Percentiles rank a stretch among this genome's conserved stretches.
Evolutionary conservation across 2,797 vertebrate genomes (phyloP).

Genomic region (Argyrosomus regius): DNA sequence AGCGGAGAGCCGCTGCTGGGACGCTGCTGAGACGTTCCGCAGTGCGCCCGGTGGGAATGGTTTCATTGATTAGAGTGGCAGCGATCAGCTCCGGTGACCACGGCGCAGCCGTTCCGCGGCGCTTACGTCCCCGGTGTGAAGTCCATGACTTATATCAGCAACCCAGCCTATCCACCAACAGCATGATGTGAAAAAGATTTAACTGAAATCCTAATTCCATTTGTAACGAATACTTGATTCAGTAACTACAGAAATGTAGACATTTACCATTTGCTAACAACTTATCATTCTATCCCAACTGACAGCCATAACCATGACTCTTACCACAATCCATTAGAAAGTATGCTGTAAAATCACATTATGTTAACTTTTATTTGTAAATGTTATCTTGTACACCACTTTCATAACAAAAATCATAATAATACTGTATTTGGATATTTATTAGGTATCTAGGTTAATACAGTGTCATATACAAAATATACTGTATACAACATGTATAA

Average conservation of each 20-base stretch:
- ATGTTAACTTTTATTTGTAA: background rate
- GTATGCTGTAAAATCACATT: background rate
- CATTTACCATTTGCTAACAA: background rate
- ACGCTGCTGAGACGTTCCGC: no score
- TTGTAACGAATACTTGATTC: background rate
- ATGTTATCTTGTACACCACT: background rate
- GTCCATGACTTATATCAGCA: constrained; percentile 1
- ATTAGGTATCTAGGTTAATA: background rate
- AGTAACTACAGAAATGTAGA: background rate
- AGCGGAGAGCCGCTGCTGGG: no score
- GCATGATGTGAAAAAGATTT: background rate
- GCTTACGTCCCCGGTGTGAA: no score
- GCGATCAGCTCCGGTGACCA: no score
- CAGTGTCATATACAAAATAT: background rate
- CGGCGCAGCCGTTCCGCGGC: no score
- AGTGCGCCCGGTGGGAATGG: no score
- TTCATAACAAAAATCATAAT: background rate
- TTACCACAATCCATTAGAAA: background rate
- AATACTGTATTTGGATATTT: background rate
- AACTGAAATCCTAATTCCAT: background rate
- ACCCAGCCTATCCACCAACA: background rate
- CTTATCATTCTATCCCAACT: background rate
- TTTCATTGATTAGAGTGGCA: no score
- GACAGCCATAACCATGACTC: background rate
- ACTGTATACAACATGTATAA: background rate